Percentiles rank a stretch among this genome's conserved stretches.
Evolutionary conservation across 64 coral and sea anemone species (phyloP).

Genomic region (Stichodactyla helianthus): DNA sequence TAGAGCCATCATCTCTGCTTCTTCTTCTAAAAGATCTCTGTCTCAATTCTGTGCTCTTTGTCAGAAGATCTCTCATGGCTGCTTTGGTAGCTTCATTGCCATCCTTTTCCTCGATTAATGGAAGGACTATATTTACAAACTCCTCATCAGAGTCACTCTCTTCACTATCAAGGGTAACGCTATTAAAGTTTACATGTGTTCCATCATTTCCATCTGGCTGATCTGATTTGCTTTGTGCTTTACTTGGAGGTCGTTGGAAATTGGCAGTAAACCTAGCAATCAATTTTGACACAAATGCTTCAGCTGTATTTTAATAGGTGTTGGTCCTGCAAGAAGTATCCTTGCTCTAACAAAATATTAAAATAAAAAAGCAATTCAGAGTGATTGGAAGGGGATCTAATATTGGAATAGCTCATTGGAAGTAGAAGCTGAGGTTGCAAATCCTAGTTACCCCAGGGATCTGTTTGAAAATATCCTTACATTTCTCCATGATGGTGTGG

Average conservation of each 20-base stretch:
- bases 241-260: conserved; percentile 72
- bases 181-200: conserved; percentile 61
- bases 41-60: conserved; percentile 49
- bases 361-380: no score
- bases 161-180: conserved; percentile 51
- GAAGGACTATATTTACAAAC: conserved; percentile 90
- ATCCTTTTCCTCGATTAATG: conserved; percentile 60
- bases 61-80: conserved; percentile 60
- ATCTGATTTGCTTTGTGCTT: conserved; percentile 27
- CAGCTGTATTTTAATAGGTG: no score
- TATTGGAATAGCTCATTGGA: no score
- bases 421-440: no score
- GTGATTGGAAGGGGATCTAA: no score
- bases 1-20: not conserved
- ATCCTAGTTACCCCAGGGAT: no score
- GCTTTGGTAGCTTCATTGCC: conserved; percentile 50
- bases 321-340: no score
- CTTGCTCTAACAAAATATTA: no score
- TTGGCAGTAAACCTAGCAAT: conserved; percentile 55
- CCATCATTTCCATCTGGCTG: not conserved
- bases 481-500: no score
- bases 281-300: not conserved
- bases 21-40: conserved; percentile 34
- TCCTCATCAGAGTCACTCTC: conserved; percentile 82
- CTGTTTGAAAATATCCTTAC: no score